Percentiles rank a stretch among this genome's conserved stretches.
Conservation (phyloP, 64 coral and sea anemone species). For the Montipora cactus region DNA sequence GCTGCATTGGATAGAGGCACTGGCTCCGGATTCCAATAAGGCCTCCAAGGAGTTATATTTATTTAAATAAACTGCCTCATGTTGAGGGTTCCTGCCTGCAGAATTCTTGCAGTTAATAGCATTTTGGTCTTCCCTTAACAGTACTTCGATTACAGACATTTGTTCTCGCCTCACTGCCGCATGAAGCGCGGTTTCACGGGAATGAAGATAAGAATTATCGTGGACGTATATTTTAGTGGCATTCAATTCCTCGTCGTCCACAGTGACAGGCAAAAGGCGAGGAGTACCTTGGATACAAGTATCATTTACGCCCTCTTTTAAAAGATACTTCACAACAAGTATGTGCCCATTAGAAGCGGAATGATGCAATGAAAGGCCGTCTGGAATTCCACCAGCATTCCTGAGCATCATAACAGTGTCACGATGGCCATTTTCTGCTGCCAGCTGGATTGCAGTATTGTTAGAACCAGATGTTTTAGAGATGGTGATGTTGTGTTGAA, state of each 20-base stretch:
- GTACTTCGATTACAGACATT: neutral
- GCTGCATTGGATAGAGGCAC: constrained; percentile 34
- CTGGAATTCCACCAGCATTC: neutral
- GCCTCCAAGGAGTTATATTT: constrained; percentile 25
- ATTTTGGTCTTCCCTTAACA: constrained; percentile 35
- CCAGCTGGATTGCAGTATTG: constrained; percentile 63
- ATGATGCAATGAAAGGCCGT: constrained; percentile 40
- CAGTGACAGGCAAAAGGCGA: neutral
- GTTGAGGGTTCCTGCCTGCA: constrained; percentile 47
- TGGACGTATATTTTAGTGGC: neutral
- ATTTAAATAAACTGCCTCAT: constrained; percentile 61
- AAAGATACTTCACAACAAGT: constrained; percentile 35
- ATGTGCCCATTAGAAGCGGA: constrained; percentile 13
- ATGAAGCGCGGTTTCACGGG: constrained; percentile 61
- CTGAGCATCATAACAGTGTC: neutral
- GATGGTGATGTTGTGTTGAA: constrained; percentile 35
- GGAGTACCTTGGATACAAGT: constrained; percentile 2
- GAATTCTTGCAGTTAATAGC: constrained; percentile 44
- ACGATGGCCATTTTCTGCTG: constrained; percentile 44
- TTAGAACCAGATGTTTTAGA: neutral
- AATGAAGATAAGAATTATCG: constrained; percentile 34
- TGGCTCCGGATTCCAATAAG: constrained; percentile 59
- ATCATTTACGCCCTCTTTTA: constrained; percentile 27
- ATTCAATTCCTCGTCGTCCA: neutral
- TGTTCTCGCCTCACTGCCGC: constrained; percentile 22